These are phyloP conservation scores for Drosophila guanche DNA, from an alignment of 1,140 invertebrate genomes.

Conservation along the genomic window DNA sequence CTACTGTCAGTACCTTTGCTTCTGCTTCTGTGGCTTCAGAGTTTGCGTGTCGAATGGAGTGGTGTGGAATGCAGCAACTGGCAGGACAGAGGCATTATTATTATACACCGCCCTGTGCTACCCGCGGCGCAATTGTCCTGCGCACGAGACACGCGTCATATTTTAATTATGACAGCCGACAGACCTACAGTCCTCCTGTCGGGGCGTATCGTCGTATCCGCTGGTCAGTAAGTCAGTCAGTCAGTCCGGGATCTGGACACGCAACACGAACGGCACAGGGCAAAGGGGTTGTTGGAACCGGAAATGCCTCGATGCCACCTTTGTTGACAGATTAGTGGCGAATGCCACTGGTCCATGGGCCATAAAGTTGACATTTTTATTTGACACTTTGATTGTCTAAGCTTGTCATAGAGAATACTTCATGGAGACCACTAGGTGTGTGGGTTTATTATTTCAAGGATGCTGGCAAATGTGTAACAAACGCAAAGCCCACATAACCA, in stretches of 20 bases:
- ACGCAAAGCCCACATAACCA: constrained; percentile 60
- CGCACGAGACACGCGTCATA: constrained; percentile 78
- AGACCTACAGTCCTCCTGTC: constrained; percentile 31
- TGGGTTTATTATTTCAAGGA: constrained; percentile 24
- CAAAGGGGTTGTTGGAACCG: constrained; percentile 54
- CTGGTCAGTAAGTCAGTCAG: constrained; percentile 47
- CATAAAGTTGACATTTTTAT: constrained; percentile 78
- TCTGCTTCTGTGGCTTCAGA: constrained; percentile 12
- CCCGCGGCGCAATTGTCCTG: constrained; percentile 64
- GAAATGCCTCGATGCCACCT: constrained; percentile 61
- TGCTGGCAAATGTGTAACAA: constrained; percentile 16
- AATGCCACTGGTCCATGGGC: constrained; percentile 27
- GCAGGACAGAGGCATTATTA: constrained; percentile 20
- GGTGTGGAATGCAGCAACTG: constrained; percentile 35
- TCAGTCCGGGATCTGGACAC: constrained; percentile 43
- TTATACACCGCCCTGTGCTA: not conserved
- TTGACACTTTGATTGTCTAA: constrained; percentile 79
- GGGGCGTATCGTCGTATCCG: constrained; percentile 19
- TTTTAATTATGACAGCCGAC: constrained; percentile 82
- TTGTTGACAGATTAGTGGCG: constrained; percentile 79
- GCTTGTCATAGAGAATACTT: constrained; percentile 51
- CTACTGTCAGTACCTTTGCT: not conserved
- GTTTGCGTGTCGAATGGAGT: constrained; percentile 52
- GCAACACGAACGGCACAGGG: constrained; percentile 16
- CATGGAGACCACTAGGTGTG: not conserved